Conservation (phyloP, 2,797 vertebrate species). For the Chloroceryle amazona region DNA sequence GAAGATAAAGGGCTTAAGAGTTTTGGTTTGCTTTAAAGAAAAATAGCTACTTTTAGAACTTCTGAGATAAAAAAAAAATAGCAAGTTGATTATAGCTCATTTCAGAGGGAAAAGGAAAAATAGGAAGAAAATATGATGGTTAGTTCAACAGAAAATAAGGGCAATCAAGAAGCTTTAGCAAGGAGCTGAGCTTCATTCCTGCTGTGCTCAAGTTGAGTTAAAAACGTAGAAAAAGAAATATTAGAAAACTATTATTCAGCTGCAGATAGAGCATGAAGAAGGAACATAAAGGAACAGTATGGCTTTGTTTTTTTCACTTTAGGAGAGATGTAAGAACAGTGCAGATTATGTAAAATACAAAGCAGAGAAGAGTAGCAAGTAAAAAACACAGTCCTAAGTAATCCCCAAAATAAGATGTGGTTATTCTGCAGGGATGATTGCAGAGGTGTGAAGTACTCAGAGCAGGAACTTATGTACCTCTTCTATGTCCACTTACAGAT, state of each 20-base stretch:
- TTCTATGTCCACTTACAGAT: neutral
- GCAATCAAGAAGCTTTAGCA: neutral
- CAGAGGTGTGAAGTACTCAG: neutral
- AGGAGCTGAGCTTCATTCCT: neutral
- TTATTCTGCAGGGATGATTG: neutral
- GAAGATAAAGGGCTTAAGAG: neutral
- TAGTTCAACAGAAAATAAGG: neutral
- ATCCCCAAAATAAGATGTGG: neutral
- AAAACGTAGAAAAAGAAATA: neutral
- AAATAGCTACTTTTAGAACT: neutral
- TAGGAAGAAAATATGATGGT: neutral
- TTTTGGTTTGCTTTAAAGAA: neutral
- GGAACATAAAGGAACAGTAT: neutral
- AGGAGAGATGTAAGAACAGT: neutral
- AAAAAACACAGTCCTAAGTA: neutral
- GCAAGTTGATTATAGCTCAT: neutral
- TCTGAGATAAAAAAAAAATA: neutral
- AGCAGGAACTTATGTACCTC: neutral
- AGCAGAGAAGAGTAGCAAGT: neutral
- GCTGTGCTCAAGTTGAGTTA: neutral
- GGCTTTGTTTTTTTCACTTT: neutral
- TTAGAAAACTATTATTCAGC: neutral
- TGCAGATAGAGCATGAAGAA: neutral
- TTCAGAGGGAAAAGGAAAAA: neutral
- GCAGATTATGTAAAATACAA: neutral